Percentiles rank a stretch among this genome's conserved stretches.
These are phyloP conservation scores for Lasioglossum zephyrum DNA, from an alignment of 2,888 invertebrate species.

Conservation along the genomic window DNA sequence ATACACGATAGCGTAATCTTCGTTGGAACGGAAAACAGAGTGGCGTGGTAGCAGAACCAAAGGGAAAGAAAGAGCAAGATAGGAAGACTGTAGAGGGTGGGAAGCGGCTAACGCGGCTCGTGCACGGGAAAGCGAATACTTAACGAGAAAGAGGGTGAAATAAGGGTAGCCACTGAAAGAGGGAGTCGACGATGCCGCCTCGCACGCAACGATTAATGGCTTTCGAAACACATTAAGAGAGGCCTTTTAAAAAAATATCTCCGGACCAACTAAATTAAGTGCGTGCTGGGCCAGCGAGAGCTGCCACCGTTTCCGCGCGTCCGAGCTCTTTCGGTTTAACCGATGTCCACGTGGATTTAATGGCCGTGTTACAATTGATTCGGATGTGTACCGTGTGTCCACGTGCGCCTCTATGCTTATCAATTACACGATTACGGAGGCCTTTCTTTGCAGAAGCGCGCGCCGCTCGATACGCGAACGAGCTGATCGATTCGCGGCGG, in stretches of 20 bases:
- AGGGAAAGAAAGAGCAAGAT: slow-evolving; percentile 63
- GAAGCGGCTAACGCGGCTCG: slow-evolving; percentile 69
- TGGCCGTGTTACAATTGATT: slow-evolving; percentile 22
- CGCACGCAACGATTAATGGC: slow-evolving; percentile 73
- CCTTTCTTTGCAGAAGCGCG: slow-evolving; percentile 9
- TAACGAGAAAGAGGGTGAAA: slow-evolving; percentile 63
- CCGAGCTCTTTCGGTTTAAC: not conserved
- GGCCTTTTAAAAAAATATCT: slow-evolving; percentile 70
- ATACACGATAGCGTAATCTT: slow-evolving; percentile 77
- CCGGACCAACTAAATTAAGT: slow-evolving; percentile 63
- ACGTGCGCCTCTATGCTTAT: slow-evolving; percentile 38
- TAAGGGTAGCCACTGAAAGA: slow-evolving; percentile 50
- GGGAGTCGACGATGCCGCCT: slow-evolving; percentile 53
- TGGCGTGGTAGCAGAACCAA: slow-evolving; percentile 38
- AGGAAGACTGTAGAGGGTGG: slow-evolving; percentile 55
- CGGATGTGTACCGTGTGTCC: slow-evolving; percentile 1
- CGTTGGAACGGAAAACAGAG: slow-evolving; percentile 71
- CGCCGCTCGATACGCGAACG: slow-evolving; percentile 24
- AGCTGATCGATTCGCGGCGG: slow-evolving; percentile 28
- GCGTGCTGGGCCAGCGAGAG: slow-evolving; percentile 15
- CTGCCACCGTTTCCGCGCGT: not conserved
- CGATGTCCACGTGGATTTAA: slow-evolving; percentile 45
- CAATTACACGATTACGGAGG: slow-evolving; percentile 18
- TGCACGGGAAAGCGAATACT: slow-evolving; percentile 69
- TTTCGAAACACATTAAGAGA: slow-evolving; percentile 70